Evolutionary conservation across 2,888 invertebrate genomes (phyloP).

Genomic region (Marronus borbonicus): DNA sequence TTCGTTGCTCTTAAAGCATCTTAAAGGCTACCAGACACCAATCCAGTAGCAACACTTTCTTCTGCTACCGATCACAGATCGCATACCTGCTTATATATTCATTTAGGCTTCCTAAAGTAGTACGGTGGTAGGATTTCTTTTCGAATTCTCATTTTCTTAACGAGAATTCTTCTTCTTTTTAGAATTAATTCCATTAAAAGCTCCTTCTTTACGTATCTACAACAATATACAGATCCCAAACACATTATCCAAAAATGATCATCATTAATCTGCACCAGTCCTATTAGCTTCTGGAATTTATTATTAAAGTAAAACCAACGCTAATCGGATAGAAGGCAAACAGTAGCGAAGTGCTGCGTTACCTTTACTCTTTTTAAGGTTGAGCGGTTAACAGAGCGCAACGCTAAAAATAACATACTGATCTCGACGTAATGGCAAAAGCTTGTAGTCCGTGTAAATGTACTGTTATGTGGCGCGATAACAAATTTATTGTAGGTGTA

Average conservation of each 20-base stretch:
- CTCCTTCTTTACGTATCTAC: too few species aligned
- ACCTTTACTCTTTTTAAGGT: not conserved
- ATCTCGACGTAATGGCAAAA: not conserved
- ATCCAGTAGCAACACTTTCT: too few species aligned
- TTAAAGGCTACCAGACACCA: too few species aligned
- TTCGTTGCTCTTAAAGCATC: too few species aligned
- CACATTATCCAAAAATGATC: not conserved
- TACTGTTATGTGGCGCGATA: not conserved
- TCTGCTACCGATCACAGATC: too few species aligned
- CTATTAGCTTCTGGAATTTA: not conserved
- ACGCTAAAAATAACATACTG: not conserved
- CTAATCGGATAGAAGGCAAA: not conserved
- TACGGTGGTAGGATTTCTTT: too few species aligned
- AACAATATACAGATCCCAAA: too few species aligned
- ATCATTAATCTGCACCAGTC: not conserved
- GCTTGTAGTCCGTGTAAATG: not conserved
- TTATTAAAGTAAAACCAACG: not conserved
- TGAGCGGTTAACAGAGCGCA: not conserved
- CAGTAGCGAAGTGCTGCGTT: not conserved
- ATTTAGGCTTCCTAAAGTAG: too few species aligned
- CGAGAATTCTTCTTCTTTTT: too few species aligned
- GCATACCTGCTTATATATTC: too few species aligned
- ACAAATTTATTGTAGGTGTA: not conserved
- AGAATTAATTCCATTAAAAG: too few species aligned
- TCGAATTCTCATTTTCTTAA: too few species aligned